phyloP scores from a whole-genome alignment of 2,888 invertebrate species.

The Endotricha flammealis region DNA sequence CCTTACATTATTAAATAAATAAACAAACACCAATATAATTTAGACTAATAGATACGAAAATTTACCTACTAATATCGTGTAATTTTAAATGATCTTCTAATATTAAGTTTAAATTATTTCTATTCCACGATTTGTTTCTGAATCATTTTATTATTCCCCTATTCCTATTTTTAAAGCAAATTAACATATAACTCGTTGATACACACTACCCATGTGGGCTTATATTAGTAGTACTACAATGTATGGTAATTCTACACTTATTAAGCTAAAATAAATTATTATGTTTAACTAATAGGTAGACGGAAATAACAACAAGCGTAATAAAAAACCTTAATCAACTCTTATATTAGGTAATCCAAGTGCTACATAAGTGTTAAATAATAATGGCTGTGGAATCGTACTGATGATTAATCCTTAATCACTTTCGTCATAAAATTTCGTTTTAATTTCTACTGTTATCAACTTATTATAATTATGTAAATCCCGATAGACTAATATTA shows the following conservation, averaged over 20 bases:
- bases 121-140: not conserved
- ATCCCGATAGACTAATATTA: constrained; percentile 42
- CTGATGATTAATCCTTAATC: constrained; percentile 65
- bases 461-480: constrained; percentile 30
- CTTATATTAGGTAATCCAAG: constrained; percentile 57
- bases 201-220: not conserved
- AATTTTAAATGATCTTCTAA: not conserved
- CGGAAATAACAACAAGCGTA: constrained; percentile 35
- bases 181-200: not conserved
- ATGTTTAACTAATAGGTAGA: constrained; percentile 15
- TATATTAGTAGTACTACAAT: too few species aligned
- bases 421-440: constrained; percentile 45
- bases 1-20: constrained; percentile 16
- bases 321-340: constrained; percentile 35
- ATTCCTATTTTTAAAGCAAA: too few species aligned
- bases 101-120: not conserved
- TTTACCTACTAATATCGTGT: constrained; percentile 4
- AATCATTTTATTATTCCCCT: too few species aligned
- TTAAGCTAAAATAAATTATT: constrained; percentile 21
- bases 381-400: constrained; percentile 76
- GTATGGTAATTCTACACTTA: constrained; percentile 25
- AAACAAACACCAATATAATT: constrained; percentile 7
- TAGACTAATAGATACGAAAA: constrained; percentile 6
- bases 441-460: constrained; percentile 40
- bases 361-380: constrained; percentile 62